Conservation (phyloP, 2,797 vertebrate genomes). For the Glossophaga mutica region DNA sequence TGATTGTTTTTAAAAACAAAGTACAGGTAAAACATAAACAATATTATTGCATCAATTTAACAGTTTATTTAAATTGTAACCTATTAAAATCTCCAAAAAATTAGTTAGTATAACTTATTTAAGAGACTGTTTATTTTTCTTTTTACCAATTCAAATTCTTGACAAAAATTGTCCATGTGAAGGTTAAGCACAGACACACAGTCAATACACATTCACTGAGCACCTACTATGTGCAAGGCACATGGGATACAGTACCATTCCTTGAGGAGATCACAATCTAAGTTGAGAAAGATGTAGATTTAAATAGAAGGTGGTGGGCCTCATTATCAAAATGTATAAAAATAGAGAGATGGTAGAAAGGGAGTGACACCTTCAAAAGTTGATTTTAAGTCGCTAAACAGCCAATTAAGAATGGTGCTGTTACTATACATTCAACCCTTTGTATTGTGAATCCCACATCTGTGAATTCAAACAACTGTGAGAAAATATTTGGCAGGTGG, state of each 20-base stretch:
- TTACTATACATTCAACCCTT: background rate
- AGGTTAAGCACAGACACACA: background rate
- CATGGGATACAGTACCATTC: background rate
- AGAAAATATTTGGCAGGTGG: background rate
- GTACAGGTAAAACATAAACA: background rate
- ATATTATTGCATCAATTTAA: background rate
- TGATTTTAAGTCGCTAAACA: background rate
- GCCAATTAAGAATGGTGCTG: background rate
- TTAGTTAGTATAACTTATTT: background rate
- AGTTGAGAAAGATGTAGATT: background rate
- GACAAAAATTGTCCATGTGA: background rate
- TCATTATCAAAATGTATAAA: background rate
- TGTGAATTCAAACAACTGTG: background rate
- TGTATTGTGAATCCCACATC: background rate
- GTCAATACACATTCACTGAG: background rate
- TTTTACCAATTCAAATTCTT: background rate
- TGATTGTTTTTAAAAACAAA: background rate
- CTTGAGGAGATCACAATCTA: background rate
- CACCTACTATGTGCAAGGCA: background rate
- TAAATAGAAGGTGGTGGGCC: background rate
- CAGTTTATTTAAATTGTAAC: conserved; percentile 4
- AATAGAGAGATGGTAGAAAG: background rate
- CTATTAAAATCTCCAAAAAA: conserved; percentile 24
- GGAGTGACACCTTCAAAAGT: background rate
- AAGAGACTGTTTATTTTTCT: background rate